Conservation (phyloP, 2,797 vertebrate species). For the Sebastes miniatus region DNA sequence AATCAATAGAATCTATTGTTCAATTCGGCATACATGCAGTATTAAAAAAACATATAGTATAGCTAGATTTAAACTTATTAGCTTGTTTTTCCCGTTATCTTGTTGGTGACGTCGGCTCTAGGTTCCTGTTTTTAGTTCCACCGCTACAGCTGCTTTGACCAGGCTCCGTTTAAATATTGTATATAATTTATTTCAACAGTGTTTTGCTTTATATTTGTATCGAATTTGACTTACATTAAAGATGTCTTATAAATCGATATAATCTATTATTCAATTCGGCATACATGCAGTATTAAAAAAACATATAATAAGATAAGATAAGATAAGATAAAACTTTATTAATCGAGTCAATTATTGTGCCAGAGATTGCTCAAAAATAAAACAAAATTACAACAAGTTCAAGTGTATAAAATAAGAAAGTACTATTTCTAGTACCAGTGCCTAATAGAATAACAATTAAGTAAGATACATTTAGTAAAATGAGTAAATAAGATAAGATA, state of each 20-base stretch:
- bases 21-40: background rate
- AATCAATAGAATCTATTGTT: rapidly evolving
- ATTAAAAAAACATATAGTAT: background rate
- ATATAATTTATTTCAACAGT: rapidly evolving
- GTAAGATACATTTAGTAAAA: no score
- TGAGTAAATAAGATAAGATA: no score
- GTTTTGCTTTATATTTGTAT: rapidly evolving
- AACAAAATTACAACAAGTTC: no score
- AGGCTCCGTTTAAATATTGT: background rate
- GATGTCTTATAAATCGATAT: rapidly evolving
- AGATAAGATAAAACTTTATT: no score
- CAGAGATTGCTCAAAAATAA: no score
- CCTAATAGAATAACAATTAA: no score
- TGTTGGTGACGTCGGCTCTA: background rate
- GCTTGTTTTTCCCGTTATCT: slow-evolving; percentile 6
- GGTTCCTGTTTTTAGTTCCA: slow-evolving; percentile 26
- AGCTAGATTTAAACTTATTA: no score
- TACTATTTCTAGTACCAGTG: no score
- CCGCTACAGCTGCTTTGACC: background rate
- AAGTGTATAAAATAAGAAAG: no score
- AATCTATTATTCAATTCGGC: background rate
- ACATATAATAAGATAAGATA: no score
- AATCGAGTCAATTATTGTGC: no score
- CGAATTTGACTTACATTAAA: rapidly evolving
- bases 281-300: rapidly evolving